Conservation (phyloP, 2,113 vertebrate species). For the Melanocharis versteri region DNA sequence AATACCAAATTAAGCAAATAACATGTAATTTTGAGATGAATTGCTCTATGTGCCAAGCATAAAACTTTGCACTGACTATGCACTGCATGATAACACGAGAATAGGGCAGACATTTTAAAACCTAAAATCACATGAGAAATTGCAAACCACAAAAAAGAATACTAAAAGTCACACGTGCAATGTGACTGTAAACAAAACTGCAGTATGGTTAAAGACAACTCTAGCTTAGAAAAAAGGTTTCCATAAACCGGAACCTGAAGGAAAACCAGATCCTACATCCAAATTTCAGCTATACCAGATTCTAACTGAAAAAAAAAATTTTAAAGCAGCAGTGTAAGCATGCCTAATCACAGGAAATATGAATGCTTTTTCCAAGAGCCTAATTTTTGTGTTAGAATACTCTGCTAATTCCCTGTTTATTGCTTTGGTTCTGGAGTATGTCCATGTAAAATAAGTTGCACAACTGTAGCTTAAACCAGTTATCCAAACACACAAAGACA, state of each 20-base stretch:
- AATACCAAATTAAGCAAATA: constrained; percentile 65
- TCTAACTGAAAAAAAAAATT: not conserved
- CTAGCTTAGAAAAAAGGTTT: not conserved
- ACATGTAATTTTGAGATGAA: constrained; percentile 58
- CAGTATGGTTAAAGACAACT: not conserved
- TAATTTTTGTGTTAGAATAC: not conserved
- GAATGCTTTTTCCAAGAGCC: not conserved
- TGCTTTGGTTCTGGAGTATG: not conserved
- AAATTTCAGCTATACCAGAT: not conserved
- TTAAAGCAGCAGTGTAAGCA: not conserved
- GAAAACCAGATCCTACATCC: not conserved
- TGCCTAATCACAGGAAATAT: not conserved
- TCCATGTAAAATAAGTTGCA: not conserved
- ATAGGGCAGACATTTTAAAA: constrained; percentile 7
- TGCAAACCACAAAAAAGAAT: not conserved
- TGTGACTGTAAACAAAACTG: not conserved
- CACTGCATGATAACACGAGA: not conserved
- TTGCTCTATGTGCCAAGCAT: constrained; percentile 1
- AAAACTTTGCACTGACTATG: not conserved
- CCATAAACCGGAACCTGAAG: not conserved
- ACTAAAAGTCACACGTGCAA: not conserved
- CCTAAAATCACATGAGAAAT: constrained; percentile 14
- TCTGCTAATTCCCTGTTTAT: not conserved
- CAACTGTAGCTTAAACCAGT: not conserved
- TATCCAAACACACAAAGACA: not conserved